These are phyloP conservation scores for Paragorgia papillata DNA, from an alignment of 92 coral and sea anemone genomes.

Conservation along the genomic window DNA sequence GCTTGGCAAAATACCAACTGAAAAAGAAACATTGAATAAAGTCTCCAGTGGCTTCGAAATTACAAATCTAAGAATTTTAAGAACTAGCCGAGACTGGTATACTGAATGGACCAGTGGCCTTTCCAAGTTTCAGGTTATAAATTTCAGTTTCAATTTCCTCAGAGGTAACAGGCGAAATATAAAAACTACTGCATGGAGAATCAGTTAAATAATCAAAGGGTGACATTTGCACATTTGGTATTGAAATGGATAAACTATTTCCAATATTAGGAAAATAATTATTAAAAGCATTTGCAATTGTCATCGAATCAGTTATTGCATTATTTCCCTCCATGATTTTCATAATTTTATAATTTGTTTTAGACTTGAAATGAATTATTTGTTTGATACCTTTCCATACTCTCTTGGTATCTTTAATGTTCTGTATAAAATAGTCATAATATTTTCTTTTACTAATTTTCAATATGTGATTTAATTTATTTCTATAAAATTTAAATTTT, in stretches of 20 bases:
- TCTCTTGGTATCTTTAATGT: not conserved
- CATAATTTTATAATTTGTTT: not conserved
- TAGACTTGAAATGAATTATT: conserved; percentile 15
- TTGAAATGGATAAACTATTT: not conserved
- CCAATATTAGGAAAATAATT: conserved; percentile 17
- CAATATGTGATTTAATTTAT: not conserved
- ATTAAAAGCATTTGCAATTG: conserved; percentile 6
- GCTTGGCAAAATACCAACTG: not conserved
- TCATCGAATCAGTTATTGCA: conserved; percentile 10
- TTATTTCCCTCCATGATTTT: not conserved
- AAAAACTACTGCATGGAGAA: not conserved
- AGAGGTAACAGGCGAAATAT: not conserved
- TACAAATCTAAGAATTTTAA: not conserved
- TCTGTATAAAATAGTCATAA: not conserved
- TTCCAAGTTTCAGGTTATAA: not conserved
- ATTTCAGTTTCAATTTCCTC: conserved; percentile 25
- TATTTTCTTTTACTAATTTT: conserved; percentile 1
- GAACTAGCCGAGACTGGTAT: conserved; percentile 8
- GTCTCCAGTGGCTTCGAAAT: not conserved
- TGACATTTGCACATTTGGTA: not conserved
- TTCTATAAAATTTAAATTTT: conserved; percentile 17
- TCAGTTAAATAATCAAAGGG: conserved; percentile 1
- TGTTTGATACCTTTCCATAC: conserved; percentile 3
- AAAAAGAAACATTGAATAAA: conserved; percentile 14
- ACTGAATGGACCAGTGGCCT: conserved; percentile 16